Evolutionary conservation across 2,888 invertebrate genomes (phyloP).

Genomic region (Drosophila prolongata): DNA sequence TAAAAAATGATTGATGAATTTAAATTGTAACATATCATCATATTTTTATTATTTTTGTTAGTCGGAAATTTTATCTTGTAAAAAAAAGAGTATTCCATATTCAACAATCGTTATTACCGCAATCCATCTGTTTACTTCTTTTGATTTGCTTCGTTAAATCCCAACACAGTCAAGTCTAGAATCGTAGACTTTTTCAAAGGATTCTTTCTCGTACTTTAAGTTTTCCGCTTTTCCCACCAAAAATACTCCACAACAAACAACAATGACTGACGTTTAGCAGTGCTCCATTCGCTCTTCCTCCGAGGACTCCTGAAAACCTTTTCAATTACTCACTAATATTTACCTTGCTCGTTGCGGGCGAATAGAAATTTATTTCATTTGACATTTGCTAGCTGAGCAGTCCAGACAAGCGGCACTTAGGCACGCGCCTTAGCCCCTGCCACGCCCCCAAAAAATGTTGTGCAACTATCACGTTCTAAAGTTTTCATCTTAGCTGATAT

Average conservation of each 20-base stretch:
- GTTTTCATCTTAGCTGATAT: constrained; percentile 25
- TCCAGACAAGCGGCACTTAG: constrained; percentile 67
- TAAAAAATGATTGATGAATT: too few species aligned
- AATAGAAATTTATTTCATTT: constrained; percentile 58
- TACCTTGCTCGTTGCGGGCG: constrained; percentile 40
- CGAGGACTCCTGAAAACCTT: constrained; percentile 20
- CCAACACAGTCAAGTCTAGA: constrained; percentile 13
- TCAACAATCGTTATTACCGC: too few species aligned
- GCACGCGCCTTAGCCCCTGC: constrained; percentile 51
- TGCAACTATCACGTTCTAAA: constrained; percentile 32
- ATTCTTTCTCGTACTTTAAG: constrained; percentile 1
- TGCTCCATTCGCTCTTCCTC: constrained; percentile 8
- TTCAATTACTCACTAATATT: constrained; percentile 59
- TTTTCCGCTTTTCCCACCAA: constrained; percentile 10
- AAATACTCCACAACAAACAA: constrained; percentile 22
- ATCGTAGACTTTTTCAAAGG: constrained; percentile 4
- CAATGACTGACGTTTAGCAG: constrained; percentile 35
- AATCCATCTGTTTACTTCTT: constrained; percentile 7
- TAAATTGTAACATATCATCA: too few species aligned
- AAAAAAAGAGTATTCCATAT: not conserved
- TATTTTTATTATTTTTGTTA: too few species aligned
- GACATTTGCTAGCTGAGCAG: constrained; percentile 55
- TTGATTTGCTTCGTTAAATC: constrained; percentile 38
- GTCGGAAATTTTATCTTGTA: not conserved
- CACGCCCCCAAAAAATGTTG: constrained; percentile 27